Percentiles rank a stretch among this genome's conserved stretches.
These are phyloP conservation scores for Melanerpes aurifrons DNA, from an alignment of 2,113 vertebrate species.

Conservation along the genomic window DNA sequence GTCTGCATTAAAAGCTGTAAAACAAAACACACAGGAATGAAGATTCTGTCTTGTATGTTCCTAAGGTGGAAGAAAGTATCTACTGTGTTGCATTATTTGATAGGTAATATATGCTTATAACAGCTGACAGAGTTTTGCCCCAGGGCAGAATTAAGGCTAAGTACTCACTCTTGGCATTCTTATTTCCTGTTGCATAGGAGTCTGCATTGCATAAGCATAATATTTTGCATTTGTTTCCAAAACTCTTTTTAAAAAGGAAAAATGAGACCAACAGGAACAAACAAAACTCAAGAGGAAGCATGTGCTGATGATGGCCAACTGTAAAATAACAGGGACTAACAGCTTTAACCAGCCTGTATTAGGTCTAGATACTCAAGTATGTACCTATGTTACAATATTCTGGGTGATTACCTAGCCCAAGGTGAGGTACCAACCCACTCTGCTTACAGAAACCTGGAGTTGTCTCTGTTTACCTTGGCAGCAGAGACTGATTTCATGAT, in stretches of 20 bases:
- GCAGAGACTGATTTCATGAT: neutral
- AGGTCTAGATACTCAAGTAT: neutral
- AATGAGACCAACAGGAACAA: neutral
- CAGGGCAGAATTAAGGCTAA: constrained; percentile 12
- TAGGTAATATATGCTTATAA: neutral
- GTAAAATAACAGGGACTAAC: neutral
- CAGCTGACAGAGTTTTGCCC: neutral
- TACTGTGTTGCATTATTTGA: neutral
- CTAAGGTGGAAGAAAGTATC: neutral
- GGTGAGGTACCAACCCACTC: neutral
- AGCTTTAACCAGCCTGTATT: neutral
- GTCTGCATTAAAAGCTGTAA: neutral
- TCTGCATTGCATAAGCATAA: neutral
- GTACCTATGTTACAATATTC: neutral
- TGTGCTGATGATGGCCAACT: neutral
- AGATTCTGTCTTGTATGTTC: neutral
- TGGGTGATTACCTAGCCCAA: neutral
- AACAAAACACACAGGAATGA: neutral
- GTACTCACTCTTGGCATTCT: neutral
- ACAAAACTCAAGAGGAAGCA: neutral
- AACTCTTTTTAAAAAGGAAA: neutral
- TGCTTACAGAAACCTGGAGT: neutral
- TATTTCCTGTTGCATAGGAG: neutral
- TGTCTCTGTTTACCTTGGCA: neutral
- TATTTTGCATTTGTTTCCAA: constrained; percentile 1